Evolutionary conservation across 1,140 invertebrate genomes (phyloP).

Genomic region (Idris sp.): DNA sequence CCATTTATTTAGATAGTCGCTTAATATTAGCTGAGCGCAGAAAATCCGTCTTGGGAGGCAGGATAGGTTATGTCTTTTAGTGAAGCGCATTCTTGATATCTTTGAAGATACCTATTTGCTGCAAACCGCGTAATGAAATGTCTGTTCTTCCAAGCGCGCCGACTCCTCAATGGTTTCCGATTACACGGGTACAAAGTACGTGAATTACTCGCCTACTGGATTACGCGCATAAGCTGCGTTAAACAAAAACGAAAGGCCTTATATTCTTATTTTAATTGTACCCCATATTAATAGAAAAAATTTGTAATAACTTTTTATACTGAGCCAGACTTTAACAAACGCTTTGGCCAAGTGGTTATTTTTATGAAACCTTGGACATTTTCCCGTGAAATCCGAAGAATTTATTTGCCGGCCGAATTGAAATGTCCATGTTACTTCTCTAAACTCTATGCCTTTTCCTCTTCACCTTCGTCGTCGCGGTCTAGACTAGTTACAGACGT

Average conservation of each 20-base stretch:
- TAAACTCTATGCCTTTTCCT: slow-evolving; percentile 32
- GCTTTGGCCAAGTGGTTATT: slow-evolving; percentile 31
- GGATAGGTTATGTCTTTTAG: slow-evolving; percentile 3
- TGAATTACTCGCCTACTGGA: slow-evolving; percentile 44
- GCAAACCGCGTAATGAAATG: slow-evolving; percentile 41
- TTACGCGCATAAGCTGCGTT: slow-evolving; percentile 33
- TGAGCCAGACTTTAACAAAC: too few species aligned
- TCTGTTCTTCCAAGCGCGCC: slow-evolving; percentile 23
- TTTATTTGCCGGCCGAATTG: slow-evolving; percentile 32
- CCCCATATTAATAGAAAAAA: too few species aligned
- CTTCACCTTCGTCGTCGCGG: slow-evolving; percentile 54
- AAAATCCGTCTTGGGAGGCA: slow-evolving; percentile 24
- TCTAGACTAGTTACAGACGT: slow-evolving; percentile 73
- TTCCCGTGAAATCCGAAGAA: slow-evolving; percentile 42
- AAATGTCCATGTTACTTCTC: slow-evolving; percentile 40
- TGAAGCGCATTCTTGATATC: slow-evolving; percentile 12
- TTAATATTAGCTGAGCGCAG: slow-evolving; percentile 24
- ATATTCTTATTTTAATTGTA: too few species aligned
- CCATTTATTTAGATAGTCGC: slow-evolving; percentile 16
- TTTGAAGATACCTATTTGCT: slow-evolving; percentile 26
- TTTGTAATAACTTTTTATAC: too few species aligned
- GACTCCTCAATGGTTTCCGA: slow-evolving; percentile 45
- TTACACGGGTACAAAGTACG: slow-evolving; percentile 42
- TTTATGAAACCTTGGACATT: slow-evolving; percentile 39
- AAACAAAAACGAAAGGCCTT: too few species aligned